phyloP scores from a whole-genome alignment of 2,888 invertebrate species.

The Callinectes sapidus region DNA sequence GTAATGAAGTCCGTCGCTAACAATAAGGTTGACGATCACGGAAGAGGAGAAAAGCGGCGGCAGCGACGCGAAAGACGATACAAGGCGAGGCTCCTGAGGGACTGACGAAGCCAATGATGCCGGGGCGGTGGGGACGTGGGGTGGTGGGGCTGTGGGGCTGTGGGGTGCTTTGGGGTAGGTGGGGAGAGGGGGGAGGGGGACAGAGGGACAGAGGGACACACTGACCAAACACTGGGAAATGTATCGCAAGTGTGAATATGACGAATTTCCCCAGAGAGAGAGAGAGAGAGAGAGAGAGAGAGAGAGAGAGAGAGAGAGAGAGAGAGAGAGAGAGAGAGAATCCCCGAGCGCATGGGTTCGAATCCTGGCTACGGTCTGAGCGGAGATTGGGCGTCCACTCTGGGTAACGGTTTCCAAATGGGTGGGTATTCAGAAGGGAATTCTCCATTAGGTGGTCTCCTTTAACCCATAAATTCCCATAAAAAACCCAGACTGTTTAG shows the following conservation, averaged over 20 bases:
- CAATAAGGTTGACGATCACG: background rate
- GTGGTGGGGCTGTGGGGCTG: background rate
- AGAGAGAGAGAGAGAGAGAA: no score
- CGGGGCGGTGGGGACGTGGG: background rate
- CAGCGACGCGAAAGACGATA: conserved; percentile 5
- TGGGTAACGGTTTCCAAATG: no score
- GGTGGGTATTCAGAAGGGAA: no score
- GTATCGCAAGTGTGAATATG: background rate
- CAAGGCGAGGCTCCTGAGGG: background rate
- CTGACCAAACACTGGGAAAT: background rate
- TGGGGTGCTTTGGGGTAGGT: background rate
- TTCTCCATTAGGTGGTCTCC: no score
- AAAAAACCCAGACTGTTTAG: no score
- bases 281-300: conserved; percentile 33
- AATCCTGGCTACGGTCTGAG: no score
- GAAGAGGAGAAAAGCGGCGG: background rate
- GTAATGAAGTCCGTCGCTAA: background rate
- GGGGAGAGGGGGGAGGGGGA: no score
- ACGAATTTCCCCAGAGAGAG: background rate
- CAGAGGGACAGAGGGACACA: no score
- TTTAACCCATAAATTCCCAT: no score
- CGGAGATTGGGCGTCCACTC: no score
- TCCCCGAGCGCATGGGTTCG: no score
- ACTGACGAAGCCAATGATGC: conserved; percentile 21
- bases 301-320: no score